Percentiles rank a stretch among this genome's conserved stretches.
These are phyloP conservation scores for human (Homo sapiens) DNA, from an alignment of 2,113 vertebrate species.

Conservation along the genomic window DNA sequence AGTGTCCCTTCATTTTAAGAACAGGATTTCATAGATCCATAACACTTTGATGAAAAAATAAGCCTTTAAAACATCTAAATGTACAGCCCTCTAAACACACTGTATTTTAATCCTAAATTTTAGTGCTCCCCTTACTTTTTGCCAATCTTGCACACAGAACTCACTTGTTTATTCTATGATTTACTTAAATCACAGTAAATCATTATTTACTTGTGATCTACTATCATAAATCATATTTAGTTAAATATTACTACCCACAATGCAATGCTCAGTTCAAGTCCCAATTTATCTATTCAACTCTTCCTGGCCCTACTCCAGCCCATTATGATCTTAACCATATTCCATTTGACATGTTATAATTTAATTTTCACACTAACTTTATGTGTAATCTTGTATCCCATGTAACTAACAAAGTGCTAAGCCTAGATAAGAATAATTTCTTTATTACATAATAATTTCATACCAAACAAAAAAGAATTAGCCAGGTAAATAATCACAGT, in stretches of 20 bases:
- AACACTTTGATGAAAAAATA: conserved; percentile 14
- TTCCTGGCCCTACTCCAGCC: not conserved
- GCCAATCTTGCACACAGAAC: not conserved
- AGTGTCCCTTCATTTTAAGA: conserved; percentile 42
- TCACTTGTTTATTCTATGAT: not conserved
- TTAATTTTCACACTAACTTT: conserved; percentile 34
- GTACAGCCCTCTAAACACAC: not conserved
- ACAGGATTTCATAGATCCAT: not conserved
- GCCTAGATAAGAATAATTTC: not conserved
- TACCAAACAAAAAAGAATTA: not conserved
- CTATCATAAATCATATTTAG: not conserved
- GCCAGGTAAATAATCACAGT: not conserved
- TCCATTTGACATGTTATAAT: not conserved
- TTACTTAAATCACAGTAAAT: not conserved
- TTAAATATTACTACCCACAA: conserved; percentile 11
- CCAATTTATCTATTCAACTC: not conserved
- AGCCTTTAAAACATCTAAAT: not conserved
- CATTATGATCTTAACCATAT: not conserved
- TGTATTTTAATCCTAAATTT: conserved; percentile 16
- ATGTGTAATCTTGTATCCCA: not conserved
- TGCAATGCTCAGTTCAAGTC: not conserved
- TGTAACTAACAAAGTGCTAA: conserved; percentile 13
- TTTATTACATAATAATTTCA: not conserved
- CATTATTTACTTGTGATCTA: not conserved
- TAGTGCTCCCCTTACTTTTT: not conserved